Percentiles rank a stretch among this genome's conserved stretches.
These are phyloP conservation scores for Gryllus longicercus DNA, from an alignment of 2,888 invertebrate genomes.

Conservation along the genomic window DNA sequence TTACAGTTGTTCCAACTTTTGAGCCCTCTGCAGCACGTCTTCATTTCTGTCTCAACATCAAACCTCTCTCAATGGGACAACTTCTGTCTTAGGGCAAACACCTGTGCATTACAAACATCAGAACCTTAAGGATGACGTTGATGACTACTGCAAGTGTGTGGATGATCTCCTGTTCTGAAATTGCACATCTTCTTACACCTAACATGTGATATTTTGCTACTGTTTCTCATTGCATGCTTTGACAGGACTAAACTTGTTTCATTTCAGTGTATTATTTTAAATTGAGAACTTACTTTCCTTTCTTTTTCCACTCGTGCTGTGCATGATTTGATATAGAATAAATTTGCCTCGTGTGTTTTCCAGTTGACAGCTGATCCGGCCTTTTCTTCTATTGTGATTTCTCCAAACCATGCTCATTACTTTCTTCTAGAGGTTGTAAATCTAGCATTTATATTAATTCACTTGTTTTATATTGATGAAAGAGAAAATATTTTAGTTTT, in stretches of 20 bases:
- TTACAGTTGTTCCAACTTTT: too few species aligned
- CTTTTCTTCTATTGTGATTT: slow-evolving; percentile 6
- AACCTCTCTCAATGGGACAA: too few species aligned
- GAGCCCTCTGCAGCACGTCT: too few species aligned
- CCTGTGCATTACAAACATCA: too few species aligned
- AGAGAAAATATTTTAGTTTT: not conserved
- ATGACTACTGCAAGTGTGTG: slow-evolving; percentile 20
- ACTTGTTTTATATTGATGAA: not conserved
- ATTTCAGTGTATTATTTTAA: not conserved
- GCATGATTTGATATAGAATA: slow-evolving; percentile 7
- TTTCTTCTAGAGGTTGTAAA: slow-evolving; percentile 8
- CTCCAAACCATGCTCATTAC: slow-evolving; percentile 6
- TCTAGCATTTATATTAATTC: slow-evolving; percentile 5
- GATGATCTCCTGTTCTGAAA: not conserved
- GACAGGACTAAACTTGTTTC: slow-evolving; percentile 17
- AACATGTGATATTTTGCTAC: not conserved
- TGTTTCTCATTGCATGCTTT: not conserved
- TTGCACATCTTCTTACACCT: slow-evolving; percentile 2
- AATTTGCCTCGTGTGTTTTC: not conserved
- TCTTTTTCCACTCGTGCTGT: slow-evolving; percentile 10
- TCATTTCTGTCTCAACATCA: too few species aligned
- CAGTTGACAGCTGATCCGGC: not conserved
- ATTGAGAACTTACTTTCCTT: not conserved
- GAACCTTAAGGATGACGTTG: too few species aligned
- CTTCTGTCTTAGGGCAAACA: too few species aligned